Evolutionary conservation across 2,888 invertebrate genomes (phyloP).

Genomic region (Lasioglossum figueresi): DNA sequence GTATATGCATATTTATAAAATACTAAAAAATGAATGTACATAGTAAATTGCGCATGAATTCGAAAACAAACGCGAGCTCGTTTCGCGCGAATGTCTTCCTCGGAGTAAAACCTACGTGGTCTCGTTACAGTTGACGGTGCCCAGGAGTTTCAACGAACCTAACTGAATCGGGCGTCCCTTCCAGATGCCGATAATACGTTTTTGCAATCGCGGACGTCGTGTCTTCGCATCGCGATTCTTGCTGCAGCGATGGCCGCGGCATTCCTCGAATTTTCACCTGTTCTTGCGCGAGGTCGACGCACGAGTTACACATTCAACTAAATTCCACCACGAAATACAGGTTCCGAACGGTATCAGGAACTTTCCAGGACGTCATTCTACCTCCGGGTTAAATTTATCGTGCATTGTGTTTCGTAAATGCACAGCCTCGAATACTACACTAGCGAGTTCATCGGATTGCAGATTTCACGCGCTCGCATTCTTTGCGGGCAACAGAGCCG

Average conservation of each 20-base stretch:
- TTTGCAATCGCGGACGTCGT: slow-evolving; percentile 29
- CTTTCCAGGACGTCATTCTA: not conserved
- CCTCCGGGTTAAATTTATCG: slow-evolving; percentile 5
- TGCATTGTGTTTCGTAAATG: not conserved
- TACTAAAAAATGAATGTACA: too few species aligned
- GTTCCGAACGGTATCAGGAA: slow-evolving; percentile 5
- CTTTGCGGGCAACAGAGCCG: not conserved
- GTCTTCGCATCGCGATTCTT: slow-evolving; percentile 15
- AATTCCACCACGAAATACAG: slow-evolving; percentile 10
- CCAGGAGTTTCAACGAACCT: slow-evolving; percentile 60
- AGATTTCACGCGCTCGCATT: not conserved
- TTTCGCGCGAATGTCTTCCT: slow-evolving; percentile 29
- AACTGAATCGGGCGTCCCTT: slow-evolving; percentile 29
- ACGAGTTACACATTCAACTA: slow-evolving; percentile 8
- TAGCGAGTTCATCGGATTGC: not conserved
- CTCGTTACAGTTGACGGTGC: slow-evolving; percentile 51
- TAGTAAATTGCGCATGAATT: too few species aligned
- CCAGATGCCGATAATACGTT: slow-evolving; percentile 47
- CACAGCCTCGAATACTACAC: not conserved
- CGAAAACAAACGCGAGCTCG: not conserved
- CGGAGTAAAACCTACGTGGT: slow-evolving; percentile 47
- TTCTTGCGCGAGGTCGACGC: slow-evolving; percentile 30
- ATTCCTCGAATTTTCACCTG: slow-evolving; percentile 42
- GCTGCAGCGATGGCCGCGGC: slow-evolving; percentile 3
- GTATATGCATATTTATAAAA: too few species aligned